These are phyloP conservation scores for Dryas iulia DNA, from an alignment of 1,140 invertebrate species.

Conservation along the genomic window DNA sequence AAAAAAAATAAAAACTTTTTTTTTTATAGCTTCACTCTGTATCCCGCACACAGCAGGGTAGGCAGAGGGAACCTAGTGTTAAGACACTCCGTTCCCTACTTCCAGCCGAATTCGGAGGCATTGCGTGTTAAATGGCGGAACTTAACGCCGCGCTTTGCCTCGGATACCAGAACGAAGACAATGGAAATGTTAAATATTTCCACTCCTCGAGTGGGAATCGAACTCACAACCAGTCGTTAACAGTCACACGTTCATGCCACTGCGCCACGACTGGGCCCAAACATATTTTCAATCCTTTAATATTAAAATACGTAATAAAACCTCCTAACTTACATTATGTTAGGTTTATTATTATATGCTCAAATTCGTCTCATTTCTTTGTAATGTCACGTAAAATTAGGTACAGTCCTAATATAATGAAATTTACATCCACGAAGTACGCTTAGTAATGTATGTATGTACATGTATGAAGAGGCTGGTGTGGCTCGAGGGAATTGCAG, in stretches of 20 bases:
- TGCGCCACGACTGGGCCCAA: not conserved
- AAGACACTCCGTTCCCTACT: too few species aligned
- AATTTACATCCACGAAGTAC: not conserved
- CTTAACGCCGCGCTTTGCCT: too few species aligned
- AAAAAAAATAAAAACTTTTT: too few species aligned
- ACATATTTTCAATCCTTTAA: too few species aligned
- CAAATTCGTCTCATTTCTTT: not conserved
- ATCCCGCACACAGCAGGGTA: too few species aligned
- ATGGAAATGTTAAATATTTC: not conserved
- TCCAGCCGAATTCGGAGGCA: too few species aligned
- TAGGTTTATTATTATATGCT: not conserved
- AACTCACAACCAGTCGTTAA: not conserved
- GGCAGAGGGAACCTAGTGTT: too few species aligned
- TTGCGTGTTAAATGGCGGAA: too few species aligned
- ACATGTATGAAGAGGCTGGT: too few species aligned
- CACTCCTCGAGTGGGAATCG: not conserved
- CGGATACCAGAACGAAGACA: too few species aligned
- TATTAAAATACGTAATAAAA: not conserved
- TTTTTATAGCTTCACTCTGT: too few species aligned
- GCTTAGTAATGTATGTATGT: not conserved
- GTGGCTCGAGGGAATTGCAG: too few species aligned
- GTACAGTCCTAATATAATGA: not conserved
- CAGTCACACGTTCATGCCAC: not conserved
- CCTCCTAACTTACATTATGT: not conserved
- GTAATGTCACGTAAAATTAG: not conserved